Evolutionary conservation across 2,113 vertebrate genomes (phyloP).

Genomic region (Acanthisitta chloris): DNA sequence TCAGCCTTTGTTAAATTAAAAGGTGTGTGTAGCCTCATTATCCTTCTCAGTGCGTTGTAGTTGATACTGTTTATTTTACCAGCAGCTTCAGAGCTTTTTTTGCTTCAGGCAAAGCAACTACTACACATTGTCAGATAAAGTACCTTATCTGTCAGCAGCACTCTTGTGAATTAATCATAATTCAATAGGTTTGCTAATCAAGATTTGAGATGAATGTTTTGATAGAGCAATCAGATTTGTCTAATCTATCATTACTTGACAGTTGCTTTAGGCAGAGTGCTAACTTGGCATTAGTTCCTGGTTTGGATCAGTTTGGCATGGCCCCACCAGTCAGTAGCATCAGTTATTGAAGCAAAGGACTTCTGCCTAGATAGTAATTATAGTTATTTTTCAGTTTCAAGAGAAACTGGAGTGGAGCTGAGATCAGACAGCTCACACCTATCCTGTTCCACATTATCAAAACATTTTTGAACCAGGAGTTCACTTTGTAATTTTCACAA

Average conservation of each 20-base stretch:
- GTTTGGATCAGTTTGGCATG: slow-evolving; percentile 60
- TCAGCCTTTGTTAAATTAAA: slow-evolving; percentile 56
- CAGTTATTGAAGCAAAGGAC: background rate
- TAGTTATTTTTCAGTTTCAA: background rate
- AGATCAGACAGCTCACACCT: background rate
- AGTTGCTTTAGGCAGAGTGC: slow-evolving; percentile 80
- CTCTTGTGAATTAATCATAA: slow-evolving; percentile 90
- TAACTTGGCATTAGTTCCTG: slow-evolving; percentile 74
- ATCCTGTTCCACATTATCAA: background rate
- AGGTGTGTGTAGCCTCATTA: slow-evolving; percentile 27
- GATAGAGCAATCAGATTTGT: slow-evolving; percentile 91
- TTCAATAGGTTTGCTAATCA: slow-evolving; percentile 92
- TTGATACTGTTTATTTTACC: slow-evolving; percentile 81
- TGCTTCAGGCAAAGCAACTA: slow-evolving; percentile 79
- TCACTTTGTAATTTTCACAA: slow-evolving; percentile 67
- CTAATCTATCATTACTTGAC: slow-evolving; percentile 86
- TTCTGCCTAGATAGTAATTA: background rate
- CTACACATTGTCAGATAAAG: slow-evolving; percentile 83
- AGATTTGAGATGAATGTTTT: slow-evolving; percentile 92
- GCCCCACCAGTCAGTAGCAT: slow-evolving; percentile 14
- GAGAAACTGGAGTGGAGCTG: background rate
- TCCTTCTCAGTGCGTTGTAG: slow-evolving; percentile 51
- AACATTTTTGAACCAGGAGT: slow-evolving; percentile 44
- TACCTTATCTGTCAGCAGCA: slow-evolving; percentile 86
- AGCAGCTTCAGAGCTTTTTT: slow-evolving; percentile 70